A percentile compares a stretch with the other conserved stretches of the same genome.
phyloP scores from a whole-genome alignment of 2,797 vertebrate species.

The Microcaecilia unicolor region DNA sequence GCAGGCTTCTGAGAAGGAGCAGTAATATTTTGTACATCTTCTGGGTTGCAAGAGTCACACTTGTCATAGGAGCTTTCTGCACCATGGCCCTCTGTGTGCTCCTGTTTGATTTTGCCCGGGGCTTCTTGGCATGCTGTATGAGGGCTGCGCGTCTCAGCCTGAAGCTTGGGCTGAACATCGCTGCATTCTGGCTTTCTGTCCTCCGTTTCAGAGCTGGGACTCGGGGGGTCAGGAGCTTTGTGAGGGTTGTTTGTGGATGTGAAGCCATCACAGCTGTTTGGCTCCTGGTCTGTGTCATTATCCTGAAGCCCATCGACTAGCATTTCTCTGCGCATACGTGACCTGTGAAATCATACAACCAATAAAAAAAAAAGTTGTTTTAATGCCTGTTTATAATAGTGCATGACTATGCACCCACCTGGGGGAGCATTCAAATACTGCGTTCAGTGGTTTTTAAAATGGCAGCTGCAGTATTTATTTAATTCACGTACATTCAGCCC shows the following conservation, averaged over 20 bases:
- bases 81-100: constrained; percentile 56
- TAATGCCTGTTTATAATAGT: too few species aligned
- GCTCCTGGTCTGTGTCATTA: constrained; percentile 79
- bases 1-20: constrained; percentile 34
- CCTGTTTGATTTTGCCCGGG: constrained; percentile 72
- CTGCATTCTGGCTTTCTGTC: constrained; percentile 60
- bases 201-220: constrained; percentile 72
- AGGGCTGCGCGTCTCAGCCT: constrained; percentile 10
- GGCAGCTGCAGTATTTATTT: too few species aligned
- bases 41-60: constrained; percentile 34
- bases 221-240: constrained; percentile 50
- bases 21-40: constrained; percentile 42
- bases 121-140: constrained; percentile 19
- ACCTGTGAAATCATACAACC: constrained; percentile 59
- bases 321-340: constrained; percentile 92
- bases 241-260: neutral
- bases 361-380: too few species aligned
- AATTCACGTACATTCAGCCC: too few species aligned
- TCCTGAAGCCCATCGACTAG: constrained; percentile 83
- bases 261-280: constrained; percentile 42
- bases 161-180: constrained; percentile 29
- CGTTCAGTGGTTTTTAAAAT: too few species aligned
- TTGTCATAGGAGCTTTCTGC: constrained; percentile 19
- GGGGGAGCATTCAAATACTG: too few species aligned
- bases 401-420: too few species aligned